A percentile compares a stretch with the other conserved stretches of the same genome.
These are phyloP conservation scores for Erethizon dorsatum DNA, from an alignment of 2,797 vertebrate genomes.

Conservation along the genomic window DNA sequence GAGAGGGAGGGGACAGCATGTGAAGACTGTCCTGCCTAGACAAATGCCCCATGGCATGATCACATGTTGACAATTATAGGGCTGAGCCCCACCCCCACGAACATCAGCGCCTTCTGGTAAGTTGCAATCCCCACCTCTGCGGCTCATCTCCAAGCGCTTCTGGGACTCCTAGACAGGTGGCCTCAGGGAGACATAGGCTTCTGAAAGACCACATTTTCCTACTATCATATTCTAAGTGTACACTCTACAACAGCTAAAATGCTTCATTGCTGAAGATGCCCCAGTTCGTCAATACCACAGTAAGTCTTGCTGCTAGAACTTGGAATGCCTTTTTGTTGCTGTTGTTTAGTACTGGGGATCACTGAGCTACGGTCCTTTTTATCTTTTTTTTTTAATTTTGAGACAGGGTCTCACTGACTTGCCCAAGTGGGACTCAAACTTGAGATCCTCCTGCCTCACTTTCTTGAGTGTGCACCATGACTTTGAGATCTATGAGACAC, in stretches of 20 bases:
- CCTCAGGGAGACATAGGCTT: background rate
- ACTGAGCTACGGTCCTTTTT: background rate
- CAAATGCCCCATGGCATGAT: accelerated
- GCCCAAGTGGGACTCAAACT: background rate
- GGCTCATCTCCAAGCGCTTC: background rate
- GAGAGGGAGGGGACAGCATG: background rate
- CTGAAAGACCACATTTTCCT: background rate
- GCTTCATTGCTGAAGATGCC: background rate
- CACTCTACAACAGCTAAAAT: slow-evolving; percentile 23
- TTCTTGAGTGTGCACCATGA: background rate
- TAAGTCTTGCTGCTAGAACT: background rate
- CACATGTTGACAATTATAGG: background rate
- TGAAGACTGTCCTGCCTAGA: background rate
- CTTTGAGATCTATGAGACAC: background rate
- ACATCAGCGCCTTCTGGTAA: background rate
- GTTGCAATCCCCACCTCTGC: too few relatives aligned
- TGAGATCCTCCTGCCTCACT: background rate
- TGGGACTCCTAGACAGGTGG: background rate
- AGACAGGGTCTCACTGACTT: background rate
- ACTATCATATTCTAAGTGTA: background rate
- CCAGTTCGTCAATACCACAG: background rate
- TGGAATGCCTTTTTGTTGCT: background rate
- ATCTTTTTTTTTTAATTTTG: background rate
- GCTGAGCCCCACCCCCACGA: background rate
- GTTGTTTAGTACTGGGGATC: background rate